These are phyloP conservation scores for Ochotona curzoniae DNA, from an alignment of 2,113 vertebrate species.

Conservation along the genomic window DNA sequence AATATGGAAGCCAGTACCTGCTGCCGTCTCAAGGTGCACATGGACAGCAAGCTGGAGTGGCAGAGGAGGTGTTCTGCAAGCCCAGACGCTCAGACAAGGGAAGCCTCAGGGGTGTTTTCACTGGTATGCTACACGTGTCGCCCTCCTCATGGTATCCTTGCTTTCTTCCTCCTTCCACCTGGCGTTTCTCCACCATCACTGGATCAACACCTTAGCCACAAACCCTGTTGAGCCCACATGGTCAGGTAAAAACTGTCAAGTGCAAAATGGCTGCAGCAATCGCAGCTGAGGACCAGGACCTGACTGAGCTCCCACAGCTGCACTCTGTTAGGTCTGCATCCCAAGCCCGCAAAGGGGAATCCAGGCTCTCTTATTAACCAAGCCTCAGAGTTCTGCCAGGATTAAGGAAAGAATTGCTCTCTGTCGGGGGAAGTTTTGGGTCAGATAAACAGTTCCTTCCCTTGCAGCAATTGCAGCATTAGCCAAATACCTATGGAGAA, in stretches of 20 bases:
- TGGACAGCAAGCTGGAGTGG: too few relatives aligned
- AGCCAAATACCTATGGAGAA: not conserved
- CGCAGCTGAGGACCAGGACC: not conserved
- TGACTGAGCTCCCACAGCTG: not conserved
- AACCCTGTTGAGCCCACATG: not conserved
- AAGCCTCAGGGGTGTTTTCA: too few relatives aligned
- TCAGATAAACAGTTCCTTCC: slow-evolving; percentile 1
- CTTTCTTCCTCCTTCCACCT: not conserved
- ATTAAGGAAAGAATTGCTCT: not conserved
- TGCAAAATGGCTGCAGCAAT: not conserved
- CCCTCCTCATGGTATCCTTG: too few relatives aligned
- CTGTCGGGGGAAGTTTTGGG: not conserved
- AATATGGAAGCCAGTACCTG: too few relatives aligned
- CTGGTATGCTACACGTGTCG: too few relatives aligned
- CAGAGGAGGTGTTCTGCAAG: too few relatives aligned
- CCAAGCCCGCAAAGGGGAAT: not conserved
- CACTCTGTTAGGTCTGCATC: not conserved
- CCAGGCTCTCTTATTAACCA: not conserved
- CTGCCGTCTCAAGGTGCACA: too few relatives aligned
- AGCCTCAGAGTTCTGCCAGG: not conserved
- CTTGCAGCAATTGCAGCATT: not conserved
- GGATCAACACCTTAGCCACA: not conserved
- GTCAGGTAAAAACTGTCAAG: not conserved
- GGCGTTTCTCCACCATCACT: not conserved
- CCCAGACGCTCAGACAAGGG: too few relatives aligned